Base-by-base conservation (phyloP, 1,140 invertebrate species). In the Lasaia peninsularis region DNA sequence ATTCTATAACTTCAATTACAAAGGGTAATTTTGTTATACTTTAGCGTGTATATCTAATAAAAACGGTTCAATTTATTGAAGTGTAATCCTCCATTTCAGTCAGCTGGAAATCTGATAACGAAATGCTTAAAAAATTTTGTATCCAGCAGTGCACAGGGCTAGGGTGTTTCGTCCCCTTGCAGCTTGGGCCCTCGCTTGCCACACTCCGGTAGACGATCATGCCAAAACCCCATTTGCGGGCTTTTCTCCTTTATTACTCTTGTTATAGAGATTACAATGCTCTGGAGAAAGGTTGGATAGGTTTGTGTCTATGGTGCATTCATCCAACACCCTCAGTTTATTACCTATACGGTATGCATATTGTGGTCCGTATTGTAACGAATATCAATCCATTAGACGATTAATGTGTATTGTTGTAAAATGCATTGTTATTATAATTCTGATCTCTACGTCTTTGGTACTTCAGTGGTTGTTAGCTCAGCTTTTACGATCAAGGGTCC, bases 351-450 rank as follows among this genome's bases (percentile, higher is more conserved):
- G 70, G 72, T 77, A 79, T 78, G 80, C 80, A 79, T 80, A 75
- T 83, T 78, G 80, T 75, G 79, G 78, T 77, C 69, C 67, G 62
- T 71, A 79, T 77, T 75, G 77, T 81, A 65, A 71, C 69, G 71
- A 60, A 67, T 74, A 75, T 77, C 77, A 80, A 80, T 77, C 81
- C 81, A 85, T 85, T 85, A 87, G 67, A 73, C 70, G 79, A 82
- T 85, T 85, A 87, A 82, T 79, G 69, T 69, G 48, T 64, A 60
- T 64, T 69, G 74, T 83, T 79, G 74, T 85, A 76, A 73, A 70
- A 61, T 59, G 53, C 66, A 71, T 81, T 82, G 71, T 81, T 72
- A 80, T 71, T 52, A 73, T 63, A 52, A 62, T 58, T 44, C 37
- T 44, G 14, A 44, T 10, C 37, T 44, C 14, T 16, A 11, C 14